These are phyloP conservation scores for Esox lucius DNA, from an alignment of 2,797 vertebrate species.

Conservation along the genomic window DNA sequence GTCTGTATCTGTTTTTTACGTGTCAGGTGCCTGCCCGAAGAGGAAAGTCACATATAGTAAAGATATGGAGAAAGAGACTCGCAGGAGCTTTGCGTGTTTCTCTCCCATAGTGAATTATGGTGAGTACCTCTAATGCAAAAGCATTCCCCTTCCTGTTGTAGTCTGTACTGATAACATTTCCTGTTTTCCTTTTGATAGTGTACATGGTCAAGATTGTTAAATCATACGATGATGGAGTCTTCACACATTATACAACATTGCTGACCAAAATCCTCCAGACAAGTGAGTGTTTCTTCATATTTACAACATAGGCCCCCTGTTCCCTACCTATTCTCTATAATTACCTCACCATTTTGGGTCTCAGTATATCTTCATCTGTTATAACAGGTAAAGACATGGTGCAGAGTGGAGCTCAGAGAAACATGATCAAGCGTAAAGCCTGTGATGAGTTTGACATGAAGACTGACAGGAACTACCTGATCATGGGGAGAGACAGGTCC, in stretches of 20 bases:
- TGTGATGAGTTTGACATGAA: constrained; percentile 53
- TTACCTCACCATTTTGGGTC: neutral
- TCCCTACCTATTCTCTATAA: neutral
- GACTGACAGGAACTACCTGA: constrained; percentile 52
- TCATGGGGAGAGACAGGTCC: constrained; percentile 65
- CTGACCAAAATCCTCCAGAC: constrained; percentile 58
- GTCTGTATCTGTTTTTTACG: neutral
- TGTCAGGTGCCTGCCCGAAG: constrained; percentile 65
- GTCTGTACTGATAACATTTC: neutral
- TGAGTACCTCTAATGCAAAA: constrained; percentile 37
- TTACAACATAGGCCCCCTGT: neutral
- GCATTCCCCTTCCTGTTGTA: neutral
- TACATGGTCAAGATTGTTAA: constrained; percentile 54
- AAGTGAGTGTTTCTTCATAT: constrained; percentile 45
- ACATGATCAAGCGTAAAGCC: constrained; percentile 43
- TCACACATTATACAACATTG: constrained; percentile 52
- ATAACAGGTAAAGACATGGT: constrained; percentile 55
- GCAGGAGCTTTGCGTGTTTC: constrained; percentile 58
- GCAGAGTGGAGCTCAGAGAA: constrained; percentile 33
- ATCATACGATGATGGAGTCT: constrained; percentile 58
- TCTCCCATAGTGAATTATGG: constrained; percentile 57
- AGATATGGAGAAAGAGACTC: constrained; percentile 2
- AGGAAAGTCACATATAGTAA: constrained; percentile 61
- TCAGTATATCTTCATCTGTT: constrained; percentile 12
- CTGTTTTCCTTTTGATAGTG: constrained; percentile 33